These are phyloP conservation scores for Enoplosus armatus DNA, from an alignment of 2,797 vertebrate genomes.

Conservation along the genomic window DNA sequence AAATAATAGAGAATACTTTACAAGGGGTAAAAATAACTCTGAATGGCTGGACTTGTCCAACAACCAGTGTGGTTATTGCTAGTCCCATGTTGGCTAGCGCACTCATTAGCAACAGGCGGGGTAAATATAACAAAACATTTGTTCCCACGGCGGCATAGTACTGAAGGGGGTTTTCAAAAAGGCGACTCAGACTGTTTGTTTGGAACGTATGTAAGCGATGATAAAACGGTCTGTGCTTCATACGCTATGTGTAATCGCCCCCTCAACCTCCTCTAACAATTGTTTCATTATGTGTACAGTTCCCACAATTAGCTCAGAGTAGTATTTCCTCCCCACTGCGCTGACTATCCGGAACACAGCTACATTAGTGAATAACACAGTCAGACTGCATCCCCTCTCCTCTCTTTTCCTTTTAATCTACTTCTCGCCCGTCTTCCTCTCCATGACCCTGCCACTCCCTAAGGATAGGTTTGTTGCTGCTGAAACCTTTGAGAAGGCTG, in stretches of 20 bases:
- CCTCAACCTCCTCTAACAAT: slow-evolving; percentile 74
- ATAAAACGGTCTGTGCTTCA: slow-evolving; percentile 71
- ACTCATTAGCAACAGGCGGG: slow-evolving; percentile 75
- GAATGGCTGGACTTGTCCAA: slow-evolving; percentile 46
- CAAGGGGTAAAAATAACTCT: slow-evolving; percentile 71
- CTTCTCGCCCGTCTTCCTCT: slow-evolving; percentile 38
- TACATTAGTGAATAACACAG: slow-evolving; percentile 52
- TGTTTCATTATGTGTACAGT: slow-evolving; percentile 82
- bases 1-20: slow-evolving; percentile 65
- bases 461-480: slow-evolving; percentile 53
- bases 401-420: slow-evolving; percentile 47
- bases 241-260: slow-evolving; percentile 68
- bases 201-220: slow-evolving; percentile 75
- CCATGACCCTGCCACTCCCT: slow-evolving; percentile 57
- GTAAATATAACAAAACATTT: slow-evolving; percentile 81
- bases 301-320: slow-evolving; percentile 85
- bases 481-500: slow-evolving; percentile 53
- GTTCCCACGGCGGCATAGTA: slow-evolving; percentile 56
- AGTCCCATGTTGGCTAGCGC: slow-evolving; percentile 26
- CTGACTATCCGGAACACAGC: slow-evolving; percentile 50
- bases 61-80: slow-evolving; percentile 45
- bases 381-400: slow-evolving; percentile 37
- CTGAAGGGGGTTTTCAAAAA: slow-evolving; percentile 49
- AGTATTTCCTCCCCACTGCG: slow-evolving; percentile 76
- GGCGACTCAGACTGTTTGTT: slow-evolving; percentile 69